phyloP scores from a whole-genome alignment of 2,888 invertebrate genomes.

The Eucera pruinosa region DNA sequence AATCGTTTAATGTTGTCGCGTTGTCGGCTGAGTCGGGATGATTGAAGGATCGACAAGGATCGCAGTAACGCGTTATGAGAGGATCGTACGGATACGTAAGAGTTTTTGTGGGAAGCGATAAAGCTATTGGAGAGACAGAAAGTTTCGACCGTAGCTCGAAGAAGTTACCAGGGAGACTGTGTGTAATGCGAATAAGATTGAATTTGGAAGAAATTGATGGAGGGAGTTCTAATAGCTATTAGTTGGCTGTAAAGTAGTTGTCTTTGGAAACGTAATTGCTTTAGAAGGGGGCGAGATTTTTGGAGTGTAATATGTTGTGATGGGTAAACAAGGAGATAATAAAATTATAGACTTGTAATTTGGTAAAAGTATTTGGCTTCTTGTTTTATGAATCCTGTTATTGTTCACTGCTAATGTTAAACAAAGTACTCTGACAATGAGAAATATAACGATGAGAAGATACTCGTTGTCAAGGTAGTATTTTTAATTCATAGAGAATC shows the following conservation, averaged over 20 bases:
- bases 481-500: no score
- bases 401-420: no score
- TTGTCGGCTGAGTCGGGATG: slow-evolving; percentile 43
- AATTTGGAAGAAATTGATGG: slow-evolving; percentile 8
- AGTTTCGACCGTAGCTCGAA: not conserved
- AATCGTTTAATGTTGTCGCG: slow-evolving; percentile 66
- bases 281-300: not conserved
- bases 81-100: not conserved
- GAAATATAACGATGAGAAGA: no score
- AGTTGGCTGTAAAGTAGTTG: not conserved
- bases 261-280: not conserved
- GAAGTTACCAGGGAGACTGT: not conserved
- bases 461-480: no score
- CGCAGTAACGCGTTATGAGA: slow-evolving; percentile 21
- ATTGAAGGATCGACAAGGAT: slow-evolving; percentile 48
- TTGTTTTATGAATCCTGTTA: no score
- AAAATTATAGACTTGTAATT: not conserved
- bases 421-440: no score
- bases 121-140: slow-evolving; percentile 9
- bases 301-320: not conserved
- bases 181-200: not conserved
- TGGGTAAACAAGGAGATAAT: not conserved
- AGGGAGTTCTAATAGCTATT: slow-evolving; percentile 1
- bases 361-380: no score
- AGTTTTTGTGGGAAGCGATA: slow-evolving; percentile 13